Evolutionary conservation across 2,797 vertebrate species (phyloP).

Genomic region (Acipenser ruthenus): DNA sequence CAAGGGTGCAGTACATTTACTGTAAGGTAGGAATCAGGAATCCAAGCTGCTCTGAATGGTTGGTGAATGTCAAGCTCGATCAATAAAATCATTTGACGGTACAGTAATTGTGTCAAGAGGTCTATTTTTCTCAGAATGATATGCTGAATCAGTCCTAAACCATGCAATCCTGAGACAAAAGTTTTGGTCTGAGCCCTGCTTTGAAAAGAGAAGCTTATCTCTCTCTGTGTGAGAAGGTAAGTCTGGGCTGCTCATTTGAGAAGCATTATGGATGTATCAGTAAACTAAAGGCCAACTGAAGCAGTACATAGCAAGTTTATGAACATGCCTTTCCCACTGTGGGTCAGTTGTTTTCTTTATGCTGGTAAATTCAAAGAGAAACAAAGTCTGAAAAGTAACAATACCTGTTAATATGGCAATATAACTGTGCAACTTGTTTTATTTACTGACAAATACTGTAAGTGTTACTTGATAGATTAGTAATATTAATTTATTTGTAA

Average conservation of each 20-base stretch:
- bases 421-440: not conserved
- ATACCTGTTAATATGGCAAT: not conserved
- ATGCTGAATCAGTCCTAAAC: not conserved
- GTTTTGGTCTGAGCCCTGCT: not conserved
- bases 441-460: not conserved
- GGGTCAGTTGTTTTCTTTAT: no score
- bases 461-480: not conserved
- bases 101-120: no score
- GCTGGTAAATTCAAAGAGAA: not conserved
- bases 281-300: conserved; percentile 4
- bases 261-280: not conserved
- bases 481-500: not conserved
- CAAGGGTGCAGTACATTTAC: no score
- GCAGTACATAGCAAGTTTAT: conserved; percentile 2
- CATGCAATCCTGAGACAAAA: not conserved
- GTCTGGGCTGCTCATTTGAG: not conserved
- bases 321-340: no score
- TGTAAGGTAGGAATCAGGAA: no score
- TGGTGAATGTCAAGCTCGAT: no score
- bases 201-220: not conserved
- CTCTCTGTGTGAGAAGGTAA: not conserved
- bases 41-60: no score
- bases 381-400: not conserved
- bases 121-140: not conserved
- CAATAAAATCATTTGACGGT: no score